Base-by-base conservation (phyloP, 2,797 vertebrate species). In the Sebastes elongatus region DNA sequence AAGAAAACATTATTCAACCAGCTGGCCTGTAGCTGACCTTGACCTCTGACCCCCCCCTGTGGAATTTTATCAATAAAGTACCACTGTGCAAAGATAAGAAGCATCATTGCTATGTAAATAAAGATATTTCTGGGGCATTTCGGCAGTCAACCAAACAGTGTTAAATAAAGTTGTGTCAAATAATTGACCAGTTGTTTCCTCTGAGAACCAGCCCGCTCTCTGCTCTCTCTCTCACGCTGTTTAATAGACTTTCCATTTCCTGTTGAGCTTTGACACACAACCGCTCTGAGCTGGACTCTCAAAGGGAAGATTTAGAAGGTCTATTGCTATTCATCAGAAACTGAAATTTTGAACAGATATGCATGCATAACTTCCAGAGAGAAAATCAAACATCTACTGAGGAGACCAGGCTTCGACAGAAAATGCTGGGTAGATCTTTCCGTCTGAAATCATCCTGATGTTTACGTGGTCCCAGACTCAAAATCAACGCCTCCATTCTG, bases 211-310 rank as follows among this genome's bases (percentile, higher is more conserved):
- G 73, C 55, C 61, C 64, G 59, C 85, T 90, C 85, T 87, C 78
- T 87, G 77, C 84, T 89, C 84, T 79, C 82, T 79, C 82, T 80
- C 86, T 90, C 89, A 92, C 77, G 77, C 92, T 91, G 91, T 89
- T 90, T 89, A 86, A 93, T 66, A 91, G 89, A 93, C 91, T 93
- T 94, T 93, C 87, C 91, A 93, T 85, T 94, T 95, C 93, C 93
- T 93, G 90, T 86, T 76, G 59, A 88, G 79, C 77, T 74, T 38
- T 71, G 75, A 91, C 84, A 86, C 77, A 78, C 63, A 78, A 27
- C 76, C 32, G 22, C 83, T 71, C 16, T 20, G 42, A 63, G 30
- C 53, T 25, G 7, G 2, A 62, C 28, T 69, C 63, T 72, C 75
- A 35, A 61, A 81, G 30, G 35, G 23, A 81, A 82, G 38, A 8